Percentiles rank a stretch among this genome's conserved stretches.
phyloP scores from a whole-genome alignment of 2,888 invertebrate species.

The Acrobasis suavella region DNA sequence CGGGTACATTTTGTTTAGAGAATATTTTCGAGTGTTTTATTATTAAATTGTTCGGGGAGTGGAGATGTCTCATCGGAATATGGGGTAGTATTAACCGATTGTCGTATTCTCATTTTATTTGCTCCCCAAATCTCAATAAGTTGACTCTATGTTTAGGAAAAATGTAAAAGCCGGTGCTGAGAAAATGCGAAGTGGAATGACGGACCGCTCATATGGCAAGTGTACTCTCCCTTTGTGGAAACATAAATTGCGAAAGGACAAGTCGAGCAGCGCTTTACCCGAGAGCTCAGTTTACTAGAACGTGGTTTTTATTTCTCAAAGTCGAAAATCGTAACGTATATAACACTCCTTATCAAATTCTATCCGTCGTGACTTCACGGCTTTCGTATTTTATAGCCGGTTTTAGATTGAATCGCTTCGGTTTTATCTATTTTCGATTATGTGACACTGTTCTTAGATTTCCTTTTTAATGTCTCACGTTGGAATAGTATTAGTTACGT shows the following conservation, averaged over 20 bases:
- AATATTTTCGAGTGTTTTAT: conserved; percentile 21
- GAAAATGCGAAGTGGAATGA: conserved; percentile 29
- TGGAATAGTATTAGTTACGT: not conserved
- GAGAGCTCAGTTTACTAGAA: conserved; percentile 27
- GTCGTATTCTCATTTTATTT: not conserved
- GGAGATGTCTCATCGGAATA: conserved; percentile 11
- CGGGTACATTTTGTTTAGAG: conserved; percentile 22
- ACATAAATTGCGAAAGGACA: conserved; percentile 43
- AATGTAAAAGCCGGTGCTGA: conserved; percentile 28
- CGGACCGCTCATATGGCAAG: conserved; percentile 36
- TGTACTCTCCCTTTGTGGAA: conserved; percentile 43
- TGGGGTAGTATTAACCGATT: not conserved
- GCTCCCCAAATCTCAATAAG: conserved; percentile 21
- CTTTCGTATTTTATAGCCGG: conserved; percentile 31
- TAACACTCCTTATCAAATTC: conserved; percentile 37
- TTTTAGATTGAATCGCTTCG: conserved; percentile 17
- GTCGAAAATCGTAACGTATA: conserved; percentile 24
- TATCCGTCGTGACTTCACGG: conserved; percentile 32
- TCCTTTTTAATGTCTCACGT: not conserved
- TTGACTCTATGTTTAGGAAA: conserved; percentile 24
- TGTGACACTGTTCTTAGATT: conserved; percentile 16
- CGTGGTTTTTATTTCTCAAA: conserved; percentile 30
- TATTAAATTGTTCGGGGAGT: conserved; percentile 2
- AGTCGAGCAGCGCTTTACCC: conserved; percentile 32
- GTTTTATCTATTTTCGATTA: conserved; percentile 20